These are phyloP conservation scores for Lutra lutra DNA, from an alignment of 2,797 vertebrate species.

Conservation along the genomic window DNA sequence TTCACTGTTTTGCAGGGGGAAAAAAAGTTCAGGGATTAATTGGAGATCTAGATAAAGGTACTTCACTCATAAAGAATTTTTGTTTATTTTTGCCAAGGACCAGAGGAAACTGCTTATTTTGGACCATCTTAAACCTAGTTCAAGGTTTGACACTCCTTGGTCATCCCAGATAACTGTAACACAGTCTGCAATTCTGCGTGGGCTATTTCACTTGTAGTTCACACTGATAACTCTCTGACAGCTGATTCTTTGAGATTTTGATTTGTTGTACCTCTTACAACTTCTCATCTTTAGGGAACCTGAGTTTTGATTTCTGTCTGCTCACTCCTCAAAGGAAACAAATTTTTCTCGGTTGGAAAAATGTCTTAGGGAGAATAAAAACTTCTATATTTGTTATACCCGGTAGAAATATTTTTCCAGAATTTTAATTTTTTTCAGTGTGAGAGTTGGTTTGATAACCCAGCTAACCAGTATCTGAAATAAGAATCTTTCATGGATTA, in stretches of 20 bases:
- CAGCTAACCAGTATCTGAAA: not conserved
- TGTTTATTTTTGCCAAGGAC: not conserved
- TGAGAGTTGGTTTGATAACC: not conserved
- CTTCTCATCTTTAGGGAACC: not conserved
- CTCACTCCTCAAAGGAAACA: not conserved
- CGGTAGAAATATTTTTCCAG: not conserved
- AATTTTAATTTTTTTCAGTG: not conserved
- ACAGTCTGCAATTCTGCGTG: not conserved
- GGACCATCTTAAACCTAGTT: not conserved
- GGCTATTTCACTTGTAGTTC: not conserved
- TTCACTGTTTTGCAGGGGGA: not conserved
- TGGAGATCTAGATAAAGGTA: not conserved
- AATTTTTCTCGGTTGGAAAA: not conserved
- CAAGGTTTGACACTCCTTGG: not conserved
- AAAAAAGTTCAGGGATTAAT: not conserved
- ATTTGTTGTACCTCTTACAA: not conserved
- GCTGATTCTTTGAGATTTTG: not conserved
- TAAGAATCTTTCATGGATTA: not conserved
- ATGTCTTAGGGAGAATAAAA: not conserved
- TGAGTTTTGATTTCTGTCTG: not conserved
- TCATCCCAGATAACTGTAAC: not conserved
- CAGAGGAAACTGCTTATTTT: not conserved
- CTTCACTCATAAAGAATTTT: not conserved
- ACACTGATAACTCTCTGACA: not conserved
- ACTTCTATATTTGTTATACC: not conserved